phyloP scores from a whole-genome alignment of 2,888 invertebrate species.

The Chromoteleia sp. region DNA sequence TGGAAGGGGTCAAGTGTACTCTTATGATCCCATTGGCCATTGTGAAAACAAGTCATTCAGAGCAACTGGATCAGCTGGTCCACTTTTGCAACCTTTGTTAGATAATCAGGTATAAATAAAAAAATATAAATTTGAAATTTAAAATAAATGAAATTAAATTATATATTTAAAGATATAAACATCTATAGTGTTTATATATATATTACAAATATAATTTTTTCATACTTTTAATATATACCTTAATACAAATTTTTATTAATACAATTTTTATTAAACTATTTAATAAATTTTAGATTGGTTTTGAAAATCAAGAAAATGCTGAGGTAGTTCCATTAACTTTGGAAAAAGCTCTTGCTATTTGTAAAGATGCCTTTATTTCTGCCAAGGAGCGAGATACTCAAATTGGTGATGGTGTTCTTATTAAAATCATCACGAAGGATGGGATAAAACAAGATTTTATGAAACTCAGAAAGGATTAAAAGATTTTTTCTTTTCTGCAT shows the following conservation, averaged over 20 bases:
- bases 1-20: constrained; percentile 97
- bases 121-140: constrained; percentile 2
- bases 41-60: constrained; percentile 93
- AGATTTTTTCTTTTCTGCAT: neutral
- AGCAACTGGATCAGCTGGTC: constrained; percentile 96
- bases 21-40: constrained; percentile 99
- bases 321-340: constrained; percentile 88
- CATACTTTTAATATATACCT: too few species aligned
- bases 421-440: constrained; percentile 94
- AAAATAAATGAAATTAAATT: neutral
- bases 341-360: constrained; percentile 93
- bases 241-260: too few species aligned
- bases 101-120: constrained; percentile 92
- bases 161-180: constrained; percentile 8
- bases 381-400: constrained; percentile 99
- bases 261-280: too few species aligned
- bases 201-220: too few species aligned
- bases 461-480: constrained; percentile 94
- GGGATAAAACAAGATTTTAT: constrained; percentile 91
- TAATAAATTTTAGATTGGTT: constrained; percentile 91
- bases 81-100: constrained; percentile 95
- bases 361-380: constrained; percentile 98
- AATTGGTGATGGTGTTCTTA: constrained; percentile 95
- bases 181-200: too few species aligned
- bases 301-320: constrained; percentile 90